Percentiles rank a stretch among this genome's conserved stretches.
These are phyloP conservation scores for Linepithema humile DNA, from an alignment of 1,140 invertebrate species.

Conservation along the genomic window DNA sequence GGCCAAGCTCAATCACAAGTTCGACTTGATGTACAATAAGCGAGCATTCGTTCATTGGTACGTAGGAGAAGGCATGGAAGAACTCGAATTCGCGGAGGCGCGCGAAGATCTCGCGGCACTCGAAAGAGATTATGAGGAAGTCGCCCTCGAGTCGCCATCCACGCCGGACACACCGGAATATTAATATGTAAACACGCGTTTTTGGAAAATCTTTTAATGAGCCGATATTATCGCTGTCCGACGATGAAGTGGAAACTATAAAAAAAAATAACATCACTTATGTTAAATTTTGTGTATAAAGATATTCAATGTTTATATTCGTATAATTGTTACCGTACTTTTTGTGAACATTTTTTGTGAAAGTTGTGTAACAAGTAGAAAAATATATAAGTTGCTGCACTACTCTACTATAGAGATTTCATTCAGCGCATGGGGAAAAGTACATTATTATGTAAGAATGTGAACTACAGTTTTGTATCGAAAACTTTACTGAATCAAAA, in stretches of 20 bases:
- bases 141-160: slow-evolving; percentile 78
- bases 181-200: background rate
- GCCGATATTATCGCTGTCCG: background rate
- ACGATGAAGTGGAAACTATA: slow-evolving; percentile 8
- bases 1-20: slow-evolving; percentile 89
- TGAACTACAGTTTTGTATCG: background rate
- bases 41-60: slow-evolving; percentile 92
- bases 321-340: slow-evolving; percentile 29
- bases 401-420: background rate
- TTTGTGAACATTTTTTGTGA: slow-evolving; percentile 24
- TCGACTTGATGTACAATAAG: slow-evolving; percentile 91
- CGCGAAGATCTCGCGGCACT: slow-evolving; percentile 86
- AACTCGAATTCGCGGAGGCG: slow-evolving; percentile 86
- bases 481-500: slow-evolving; percentile 28
- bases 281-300: slow-evolving; percentile 12
- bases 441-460: background rate
- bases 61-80: slow-evolving; percentile 93
- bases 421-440: background rate
- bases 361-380: background rate
- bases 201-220: background rate
- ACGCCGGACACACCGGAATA: slow-evolving; percentile 59
- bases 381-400: background rate
- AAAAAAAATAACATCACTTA: background rate
- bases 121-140: slow-evolving; percentile 88
- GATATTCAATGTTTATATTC: slow-evolving; percentile 18